These are phyloP conservation scores for Labeo catla DNA, from an alignment of 2,113 vertebrate genomes.

Conservation along the genomic window DNA sequence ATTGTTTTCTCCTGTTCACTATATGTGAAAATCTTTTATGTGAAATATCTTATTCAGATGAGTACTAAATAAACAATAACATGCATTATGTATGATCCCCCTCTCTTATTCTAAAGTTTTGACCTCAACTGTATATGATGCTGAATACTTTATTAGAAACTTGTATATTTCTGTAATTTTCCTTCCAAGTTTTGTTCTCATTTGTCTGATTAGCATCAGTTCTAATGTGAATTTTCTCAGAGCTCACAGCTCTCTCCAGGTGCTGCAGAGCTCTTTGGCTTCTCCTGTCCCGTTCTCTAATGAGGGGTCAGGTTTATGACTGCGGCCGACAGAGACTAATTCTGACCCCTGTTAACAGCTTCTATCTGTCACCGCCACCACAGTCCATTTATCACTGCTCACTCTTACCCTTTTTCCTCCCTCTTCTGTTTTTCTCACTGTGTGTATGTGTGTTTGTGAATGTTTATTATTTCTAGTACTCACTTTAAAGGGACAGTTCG, in stretches of 20 bases:
- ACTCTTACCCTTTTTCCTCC: neutral
- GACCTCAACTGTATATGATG: too few relatives aligned
- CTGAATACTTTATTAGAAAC: neutral
- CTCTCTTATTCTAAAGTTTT: too few relatives aligned
- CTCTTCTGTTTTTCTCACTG: neutral
- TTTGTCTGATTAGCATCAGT: neutral
- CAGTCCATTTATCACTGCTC: conserved; percentile 6
- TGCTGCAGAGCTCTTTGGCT: neutral
- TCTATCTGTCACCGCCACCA: conserved; percentile 23
- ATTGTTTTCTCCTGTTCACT: too few relatives aligned
- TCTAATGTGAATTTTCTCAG: neutral
- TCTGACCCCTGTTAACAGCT: neutral
- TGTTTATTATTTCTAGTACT: neutral
- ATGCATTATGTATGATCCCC: too few relatives aligned
- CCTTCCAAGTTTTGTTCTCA: neutral
- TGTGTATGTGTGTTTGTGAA: neutral
- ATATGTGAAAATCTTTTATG: too few relatives aligned
- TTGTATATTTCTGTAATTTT: neutral
- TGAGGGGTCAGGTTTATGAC: conserved; percentile 11
- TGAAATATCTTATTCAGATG: too few relatives aligned
- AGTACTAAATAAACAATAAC: too few relatives aligned
- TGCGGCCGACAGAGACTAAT: neutral
- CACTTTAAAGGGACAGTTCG: neutral
- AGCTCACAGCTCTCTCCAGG: neutral
- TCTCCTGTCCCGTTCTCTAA: conserved; percentile 2